phyloP scores from a whole-genome alignment of 2,797 vertebrate species.

The Luscinia megarhynchos region DNA sequence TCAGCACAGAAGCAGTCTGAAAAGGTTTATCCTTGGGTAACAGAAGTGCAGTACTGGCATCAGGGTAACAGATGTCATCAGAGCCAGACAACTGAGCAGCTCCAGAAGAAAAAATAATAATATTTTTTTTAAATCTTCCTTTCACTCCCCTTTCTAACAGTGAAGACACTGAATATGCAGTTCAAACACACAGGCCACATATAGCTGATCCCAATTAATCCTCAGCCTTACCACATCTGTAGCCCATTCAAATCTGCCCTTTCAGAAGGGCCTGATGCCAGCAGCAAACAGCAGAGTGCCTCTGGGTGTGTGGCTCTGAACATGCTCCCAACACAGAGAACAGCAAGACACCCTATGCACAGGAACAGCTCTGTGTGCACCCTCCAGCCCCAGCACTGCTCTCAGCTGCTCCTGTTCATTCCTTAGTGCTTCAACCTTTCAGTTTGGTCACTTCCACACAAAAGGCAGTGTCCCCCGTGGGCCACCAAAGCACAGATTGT shows the following conservation, averaged over 20 bases:
- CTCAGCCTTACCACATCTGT: not conserved
- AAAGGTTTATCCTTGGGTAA: not conserved
- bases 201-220: not conserved
- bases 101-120: not conserved
- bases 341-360: not conserved
- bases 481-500: not conserved
- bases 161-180: not conserved
- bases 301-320: not conserved
- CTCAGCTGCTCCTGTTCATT: not conserved
- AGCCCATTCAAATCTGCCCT: not conserved
- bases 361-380: not conserved
- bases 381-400: not conserved
- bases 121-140: not conserved
- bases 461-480: not conserved
- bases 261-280: not conserved
- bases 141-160: not conserved
- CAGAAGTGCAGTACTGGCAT: not conserved
- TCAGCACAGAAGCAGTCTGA: not conserved
- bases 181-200: not conserved
- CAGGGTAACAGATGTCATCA: not conserved
- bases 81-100: not conserved
- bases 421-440: not conserved
- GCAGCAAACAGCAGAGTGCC: not conserved
- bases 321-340: not conserved
- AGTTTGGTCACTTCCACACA: not conserved